phyloP scores from a whole-genome alignment of 2,113 vertebrate genomes.

The Neogale vison region DNA sequence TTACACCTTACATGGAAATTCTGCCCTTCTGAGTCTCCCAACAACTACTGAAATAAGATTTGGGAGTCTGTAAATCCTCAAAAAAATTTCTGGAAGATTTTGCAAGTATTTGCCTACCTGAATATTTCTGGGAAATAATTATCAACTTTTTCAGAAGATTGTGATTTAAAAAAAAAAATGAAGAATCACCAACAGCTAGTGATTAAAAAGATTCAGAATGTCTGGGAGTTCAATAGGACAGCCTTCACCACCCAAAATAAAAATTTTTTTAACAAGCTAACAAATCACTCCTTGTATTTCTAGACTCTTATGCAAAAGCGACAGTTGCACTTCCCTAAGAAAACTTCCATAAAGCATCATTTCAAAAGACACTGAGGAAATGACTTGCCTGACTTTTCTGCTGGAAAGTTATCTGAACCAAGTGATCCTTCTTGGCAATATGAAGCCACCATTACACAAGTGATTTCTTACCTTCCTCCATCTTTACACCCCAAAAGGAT shows the following conservation, averaged over 20 bases:
- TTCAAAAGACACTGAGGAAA: slow-evolving; percentile 45
- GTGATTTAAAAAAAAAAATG: background rate
- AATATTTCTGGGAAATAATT: background rate
- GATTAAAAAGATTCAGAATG: background rate
- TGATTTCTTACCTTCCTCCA: slow-evolving; percentile 64
- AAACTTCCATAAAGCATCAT: background rate
- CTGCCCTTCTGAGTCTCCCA: background rate
- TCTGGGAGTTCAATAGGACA: slow-evolving; percentile 8
- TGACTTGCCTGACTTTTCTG: slow-evolving; percentile 28
- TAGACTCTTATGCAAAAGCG: slow-evolving; percentile 14
- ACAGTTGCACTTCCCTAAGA: background rate
- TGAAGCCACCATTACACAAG: slow-evolving; percentile 60
- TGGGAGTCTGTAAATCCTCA: background rate
- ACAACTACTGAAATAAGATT: background rate
- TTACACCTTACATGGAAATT: background rate
- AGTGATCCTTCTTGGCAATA: slow-evolving; percentile 57
- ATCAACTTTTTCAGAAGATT: background rate
- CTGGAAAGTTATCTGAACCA: slow-evolving; percentile 62
- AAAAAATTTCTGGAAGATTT: slow-evolving; percentile 7
- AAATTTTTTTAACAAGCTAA: slow-evolving; percentile 36
- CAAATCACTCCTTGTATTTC: slow-evolving; percentile 35
- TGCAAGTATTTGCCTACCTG: background rate
- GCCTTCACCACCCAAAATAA: slow-evolving; percentile 13
- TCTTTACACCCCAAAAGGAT: slow-evolving; percentile 51
- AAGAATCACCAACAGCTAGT: background rate